Conservation (phyloP, 2,888 invertebrate genomes). For the Eudasyphora cyanicolor region DNA sequence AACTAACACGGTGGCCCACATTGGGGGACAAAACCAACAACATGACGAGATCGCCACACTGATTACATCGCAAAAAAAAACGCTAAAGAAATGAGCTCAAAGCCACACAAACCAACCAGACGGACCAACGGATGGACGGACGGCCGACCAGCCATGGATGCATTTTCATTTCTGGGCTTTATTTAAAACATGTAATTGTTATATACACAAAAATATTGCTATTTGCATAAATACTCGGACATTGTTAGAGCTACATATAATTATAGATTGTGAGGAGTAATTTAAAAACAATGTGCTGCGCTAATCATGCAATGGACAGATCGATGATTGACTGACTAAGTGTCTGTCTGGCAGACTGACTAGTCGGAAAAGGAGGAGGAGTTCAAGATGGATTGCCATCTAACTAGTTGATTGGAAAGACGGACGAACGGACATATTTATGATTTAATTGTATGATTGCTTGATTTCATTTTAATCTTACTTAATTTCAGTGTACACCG, state of each 20-base stretch:
- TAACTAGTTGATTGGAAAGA: not conserved
- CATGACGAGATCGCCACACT: constrained; percentile 28
- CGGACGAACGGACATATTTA: not conserved
- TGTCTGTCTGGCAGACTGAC: too few species aligned
- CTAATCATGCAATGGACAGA: not conserved
- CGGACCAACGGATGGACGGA: too few species aligned
- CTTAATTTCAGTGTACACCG: constrained; percentile 4
- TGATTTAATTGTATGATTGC: constrained; percentile 20
- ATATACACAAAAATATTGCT: not conserved
- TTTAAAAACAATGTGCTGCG: not conserved
- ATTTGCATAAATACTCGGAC: not conserved
- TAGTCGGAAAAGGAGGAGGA: not conserved
- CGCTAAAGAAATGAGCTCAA: constrained; percentile 30
- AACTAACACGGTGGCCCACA: constrained; percentile 58
- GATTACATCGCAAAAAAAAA: not conserved
- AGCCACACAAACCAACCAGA: not conserved
- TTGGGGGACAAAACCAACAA: constrained; percentile 31
- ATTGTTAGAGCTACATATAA: not conserved
- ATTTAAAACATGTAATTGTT: constrained; percentile 30
- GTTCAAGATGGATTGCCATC: not conserved
- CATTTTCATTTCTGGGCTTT: too few species aligned
- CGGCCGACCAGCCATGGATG: constrained; percentile 1
- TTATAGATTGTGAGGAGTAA: not conserved
- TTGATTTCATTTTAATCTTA: constrained; percentile 5
- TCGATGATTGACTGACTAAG: too few species aligned